phyloP scores from a whole-genome alignment of 92 coral and sea anemone genomes.

The Scolanthus callimorphus region DNA sequence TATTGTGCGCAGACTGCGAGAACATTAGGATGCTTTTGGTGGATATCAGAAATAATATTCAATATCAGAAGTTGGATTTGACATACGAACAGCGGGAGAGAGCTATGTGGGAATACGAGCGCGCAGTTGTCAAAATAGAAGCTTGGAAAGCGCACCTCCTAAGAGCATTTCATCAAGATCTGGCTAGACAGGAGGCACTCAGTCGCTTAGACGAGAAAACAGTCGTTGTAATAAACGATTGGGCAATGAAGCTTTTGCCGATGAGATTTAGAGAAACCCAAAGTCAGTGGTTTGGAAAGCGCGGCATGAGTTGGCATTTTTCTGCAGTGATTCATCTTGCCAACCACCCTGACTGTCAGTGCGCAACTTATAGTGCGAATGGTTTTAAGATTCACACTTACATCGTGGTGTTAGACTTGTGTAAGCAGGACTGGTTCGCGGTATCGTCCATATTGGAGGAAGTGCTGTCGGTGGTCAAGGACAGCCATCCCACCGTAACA shows the following conservation, averaged over 20 bases:
- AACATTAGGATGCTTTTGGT: conserved; percentile 10
- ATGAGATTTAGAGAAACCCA: conserved; percentile 45
- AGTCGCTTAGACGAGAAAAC: conserved; percentile 5
- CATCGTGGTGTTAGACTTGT: conserved; percentile 5
- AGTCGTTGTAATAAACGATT: conserved; percentile 43
- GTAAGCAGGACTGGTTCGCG: conserved; percentile 51
- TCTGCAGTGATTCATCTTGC: conserved; percentile 39
- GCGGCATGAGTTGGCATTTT: conserved; percentile 45
- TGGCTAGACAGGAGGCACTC: conserved; percentile 28
- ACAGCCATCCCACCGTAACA: conserved; percentile 22
- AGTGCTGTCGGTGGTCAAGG: conserved; percentile 22
- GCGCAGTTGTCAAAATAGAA: conserved; percentile 19
- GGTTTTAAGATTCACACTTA: conserved; percentile 28
- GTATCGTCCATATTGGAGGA: conserved; percentile 35
- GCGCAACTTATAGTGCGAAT: background rate
- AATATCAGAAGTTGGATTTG: conserved; percentile 2
- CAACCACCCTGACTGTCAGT: conserved; percentile 29
- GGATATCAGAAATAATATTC: conserved; percentile 15
- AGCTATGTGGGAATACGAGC: conserved; percentile 34
- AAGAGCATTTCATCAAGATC: conserved; percentile 43
- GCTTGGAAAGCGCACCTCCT: conserved; percentile 43
- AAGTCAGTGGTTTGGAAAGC: conserved; percentile 44
- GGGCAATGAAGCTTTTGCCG: conserved; percentile 52
- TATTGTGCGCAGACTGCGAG: conserved; percentile 16
- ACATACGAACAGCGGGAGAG: conserved; percentile 23